Evolutionary conservation across 2,113 vertebrate genomes (phyloP).

Genomic region (Siphamia tubifer): DNA sequence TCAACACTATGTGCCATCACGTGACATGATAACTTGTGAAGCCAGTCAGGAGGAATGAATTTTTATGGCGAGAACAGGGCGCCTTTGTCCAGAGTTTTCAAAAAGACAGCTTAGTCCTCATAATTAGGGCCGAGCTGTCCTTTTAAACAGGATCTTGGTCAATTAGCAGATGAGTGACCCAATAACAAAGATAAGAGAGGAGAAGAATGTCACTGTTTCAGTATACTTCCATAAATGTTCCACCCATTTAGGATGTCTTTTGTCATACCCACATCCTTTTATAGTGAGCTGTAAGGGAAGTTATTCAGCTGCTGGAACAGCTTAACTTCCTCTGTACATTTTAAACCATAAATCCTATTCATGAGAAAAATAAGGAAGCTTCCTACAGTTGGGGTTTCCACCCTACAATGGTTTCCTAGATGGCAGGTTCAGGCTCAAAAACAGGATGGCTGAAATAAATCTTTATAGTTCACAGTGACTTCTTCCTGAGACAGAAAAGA

Average conservation of each 20-base stretch:
- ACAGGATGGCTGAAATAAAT: slow-evolving; percentile 71
- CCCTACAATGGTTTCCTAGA: slow-evolving; percentile 61
- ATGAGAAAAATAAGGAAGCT: slow-evolving; percentile 37
- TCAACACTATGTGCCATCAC: background rate
- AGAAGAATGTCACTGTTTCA: slow-evolving; percentile 29
- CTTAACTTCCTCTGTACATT: slow-evolving; percentile 61
- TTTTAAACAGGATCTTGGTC: slow-evolving; percentile 16
- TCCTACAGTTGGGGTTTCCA: slow-evolving; percentile 61
- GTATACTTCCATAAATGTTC: slow-evolving; percentile 22
- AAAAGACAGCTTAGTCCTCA: background rate
- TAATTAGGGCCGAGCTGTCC: slow-evolving; percentile 18
- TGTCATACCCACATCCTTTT: slow-evolving; percentile 39
- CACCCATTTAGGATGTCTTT: background rate
- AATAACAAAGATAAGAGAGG: slow-evolving; percentile 17
- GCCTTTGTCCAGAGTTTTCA: slow-evolving; percentile 53
- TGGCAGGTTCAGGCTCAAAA: slow-evolving; percentile 57
- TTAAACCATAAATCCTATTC: slow-evolving; percentile 48
- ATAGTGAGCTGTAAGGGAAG: slow-evolving; percentile 54
- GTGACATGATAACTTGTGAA: slow-evolving; percentile 23
- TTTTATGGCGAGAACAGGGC: slow-evolving; percentile 34
- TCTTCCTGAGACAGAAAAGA: slow-evolving; percentile 17
- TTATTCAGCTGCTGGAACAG: slow-evolving; percentile 56
- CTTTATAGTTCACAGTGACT: slow-evolving; percentile 19
- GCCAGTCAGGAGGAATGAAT: slow-evolving; percentile 22
- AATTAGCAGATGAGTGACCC: slow-evolving; percentile 45